Conservation (phyloP, 2,113 vertebrate genomes). For the Myotis lucifugus region DNA sequence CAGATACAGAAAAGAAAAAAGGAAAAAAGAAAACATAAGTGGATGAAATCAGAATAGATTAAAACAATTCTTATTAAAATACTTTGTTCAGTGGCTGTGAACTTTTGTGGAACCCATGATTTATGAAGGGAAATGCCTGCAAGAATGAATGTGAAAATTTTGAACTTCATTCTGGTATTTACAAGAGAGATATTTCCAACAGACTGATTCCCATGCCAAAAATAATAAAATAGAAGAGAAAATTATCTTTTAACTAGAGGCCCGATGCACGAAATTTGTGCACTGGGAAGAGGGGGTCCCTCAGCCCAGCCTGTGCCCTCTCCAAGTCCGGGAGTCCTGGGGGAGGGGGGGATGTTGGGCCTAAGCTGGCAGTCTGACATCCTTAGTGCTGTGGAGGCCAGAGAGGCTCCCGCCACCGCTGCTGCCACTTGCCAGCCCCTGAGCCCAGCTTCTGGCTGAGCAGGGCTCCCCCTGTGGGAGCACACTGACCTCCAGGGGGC, state of each 20-base stretch:
- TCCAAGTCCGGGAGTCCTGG: too few species aligned
- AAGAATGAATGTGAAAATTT: slow-evolving; percentile 1
- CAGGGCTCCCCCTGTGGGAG: too few species aligned
- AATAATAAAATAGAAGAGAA: background rate
- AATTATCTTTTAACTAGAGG: background rate
- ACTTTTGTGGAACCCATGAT: background rate
- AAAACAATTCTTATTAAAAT: slow-evolving; percentile 54
- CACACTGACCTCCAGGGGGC: too few species aligned
- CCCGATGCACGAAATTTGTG: too few species aligned
- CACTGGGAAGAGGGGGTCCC: too few species aligned
- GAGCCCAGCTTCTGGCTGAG: too few species aligned
- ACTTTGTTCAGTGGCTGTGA: background rate
- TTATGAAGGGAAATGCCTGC: background rate
- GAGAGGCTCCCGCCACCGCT: too few species aligned
- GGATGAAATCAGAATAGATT: slow-evolving; percentile 40
- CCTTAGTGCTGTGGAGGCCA: too few species aligned
- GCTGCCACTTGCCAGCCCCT: too few species aligned
- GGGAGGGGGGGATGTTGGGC: too few species aligned
- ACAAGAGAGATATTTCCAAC: background rate
- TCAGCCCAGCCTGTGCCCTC: too few species aligned
- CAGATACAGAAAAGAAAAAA: background rate
- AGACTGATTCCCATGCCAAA: background rate
- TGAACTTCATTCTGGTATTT: background rate
- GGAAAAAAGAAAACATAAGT: background rate
- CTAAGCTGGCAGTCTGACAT: too few species aligned